Percentiles rank a stretch among this genome's conserved stretches.
Evolutionary conservation across 1,140 invertebrate species (phyloP).

Genomic region (Helicoverpa armigera): DNA sequence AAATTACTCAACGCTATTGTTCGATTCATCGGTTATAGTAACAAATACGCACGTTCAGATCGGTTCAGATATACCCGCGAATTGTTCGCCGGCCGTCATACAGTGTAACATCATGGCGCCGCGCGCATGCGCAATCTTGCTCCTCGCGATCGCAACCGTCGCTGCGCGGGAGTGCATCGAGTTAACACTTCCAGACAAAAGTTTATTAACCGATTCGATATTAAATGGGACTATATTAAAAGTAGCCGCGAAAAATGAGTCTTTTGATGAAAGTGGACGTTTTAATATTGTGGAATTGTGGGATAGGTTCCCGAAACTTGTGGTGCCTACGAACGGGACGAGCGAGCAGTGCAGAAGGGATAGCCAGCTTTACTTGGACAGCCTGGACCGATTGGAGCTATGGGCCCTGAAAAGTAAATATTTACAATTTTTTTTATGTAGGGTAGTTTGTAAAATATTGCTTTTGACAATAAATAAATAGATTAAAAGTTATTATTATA

Average conservation of each 20-base stretch:
- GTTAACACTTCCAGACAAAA: slow-evolving; percentile 71
- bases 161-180: slow-evolving; percentile 79
- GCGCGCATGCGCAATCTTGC: slow-evolving; percentile 72
- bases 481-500: too few species aligned
- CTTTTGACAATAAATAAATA: too few species aligned
- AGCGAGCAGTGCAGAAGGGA: slow-evolving; percentile 82
- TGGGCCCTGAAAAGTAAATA: slow-evolving; percentile 88
- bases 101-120: slow-evolving; percentile 68
- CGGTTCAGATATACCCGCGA: slow-evolving; percentile 50
- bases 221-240: slow-evolving; percentile 76
- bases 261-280: slow-evolving; percentile 62
- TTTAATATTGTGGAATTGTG: slow-evolving; percentile 74
- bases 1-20: slow-evolving; percentile 52
- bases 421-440: slow-evolving; percentile 42
- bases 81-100: slow-evolving; percentile 63
- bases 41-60: slow-evolving; percentile 39
- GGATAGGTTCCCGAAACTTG: slow-evolving; percentile 78
- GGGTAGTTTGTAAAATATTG: neutral
- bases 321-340: slow-evolving; percentile 79
- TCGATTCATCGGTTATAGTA: slow-evolving; percentile 23
- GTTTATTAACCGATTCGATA: slow-evolving; percentile 66
- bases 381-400: slow-evolving; percentile 84
- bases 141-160: slow-evolving; percentile 60
- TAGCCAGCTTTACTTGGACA: slow-evolving; percentile 76
- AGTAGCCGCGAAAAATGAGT: slow-evolving; percentile 70